These are phyloP conservation scores for Drosophila vallismaia DNA, from an alignment of 2,888 invertebrate species.

Conservation along the genomic window DNA sequence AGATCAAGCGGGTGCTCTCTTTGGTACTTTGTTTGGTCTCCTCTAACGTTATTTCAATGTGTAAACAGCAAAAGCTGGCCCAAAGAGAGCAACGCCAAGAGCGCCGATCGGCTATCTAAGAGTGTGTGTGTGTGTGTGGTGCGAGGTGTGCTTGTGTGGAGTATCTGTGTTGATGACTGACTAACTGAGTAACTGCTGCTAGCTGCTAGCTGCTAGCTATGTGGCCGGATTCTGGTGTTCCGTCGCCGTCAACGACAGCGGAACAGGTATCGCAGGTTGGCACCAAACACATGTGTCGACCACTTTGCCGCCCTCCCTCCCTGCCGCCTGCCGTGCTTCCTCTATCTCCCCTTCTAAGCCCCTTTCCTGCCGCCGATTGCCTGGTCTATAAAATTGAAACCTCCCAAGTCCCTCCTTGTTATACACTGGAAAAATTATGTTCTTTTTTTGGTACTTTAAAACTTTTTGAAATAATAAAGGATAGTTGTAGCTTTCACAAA, in stretches of 20 bases:
- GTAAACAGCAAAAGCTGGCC: slow-evolving; percentile 61
- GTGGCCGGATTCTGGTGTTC: slow-evolving; percentile 49
- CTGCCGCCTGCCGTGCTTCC: background rate
- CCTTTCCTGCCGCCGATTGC: slow-evolving; percentile 47
- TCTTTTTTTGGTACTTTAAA: no score
- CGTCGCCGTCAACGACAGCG: slow-evolving; percentile 66
- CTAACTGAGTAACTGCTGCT: slow-evolving; percentile 71
- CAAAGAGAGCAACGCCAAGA: slow-evolving; percentile 17
- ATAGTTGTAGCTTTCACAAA: no score
- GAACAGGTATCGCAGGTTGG: slow-evolving; percentile 79
- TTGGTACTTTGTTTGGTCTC: slow-evolving; percentile 60
- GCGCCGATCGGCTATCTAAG: slow-evolving; percentile 25
- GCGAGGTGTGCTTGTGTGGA: slow-evolving; percentile 35
- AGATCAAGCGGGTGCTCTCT: slow-evolving; percentile 29
- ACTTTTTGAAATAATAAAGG: no score
- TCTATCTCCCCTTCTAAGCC: slow-evolving; percentile 2
- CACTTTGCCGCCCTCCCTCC: slow-evolving; percentile 10
- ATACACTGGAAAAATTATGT: background rate
- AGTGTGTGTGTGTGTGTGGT: background rate
- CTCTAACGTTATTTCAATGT: slow-evolving; percentile 66
- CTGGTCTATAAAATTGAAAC: slow-evolving; percentile 20
- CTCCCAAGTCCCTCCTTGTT: slow-evolving; percentile 53
- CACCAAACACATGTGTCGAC: slow-evolving; percentile 72
- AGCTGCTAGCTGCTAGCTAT: slow-evolving; percentile 45
- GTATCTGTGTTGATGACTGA: slow-evolving; percentile 71